Evolutionary conservation across 2,113 vertebrate species (phyloP), one percentile per base, ranked within the genome.

Genomic region (Shinisaurus crocodilurus): DNA sequence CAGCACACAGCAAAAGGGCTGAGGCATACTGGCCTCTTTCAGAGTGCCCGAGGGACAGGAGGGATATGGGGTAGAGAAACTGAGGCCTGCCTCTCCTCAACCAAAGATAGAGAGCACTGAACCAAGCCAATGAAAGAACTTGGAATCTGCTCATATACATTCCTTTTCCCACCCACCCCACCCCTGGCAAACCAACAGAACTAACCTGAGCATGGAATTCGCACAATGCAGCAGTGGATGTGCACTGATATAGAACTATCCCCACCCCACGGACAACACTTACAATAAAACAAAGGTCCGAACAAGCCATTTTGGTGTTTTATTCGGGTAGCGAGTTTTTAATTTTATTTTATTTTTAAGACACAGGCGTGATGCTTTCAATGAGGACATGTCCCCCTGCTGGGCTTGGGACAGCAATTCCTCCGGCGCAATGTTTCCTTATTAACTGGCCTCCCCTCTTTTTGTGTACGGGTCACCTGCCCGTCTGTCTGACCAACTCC

Each of bases 251-350:
- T 72, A 15, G 57, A 23, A 63, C 12, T 32, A 50, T 54, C 45
- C 76, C 16, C 60, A 43, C 29, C 13, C n/a, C 88, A 25, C 67
- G 20, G 72, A 50, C 43, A 57, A 88, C 45, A 65, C 25, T 54
- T n/a, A 54, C 81, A 67, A 77, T 43, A 79, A 88, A 79, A 37
- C 32, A 57, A n/a, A n/a, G 32, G 45, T 63, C 43, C 48, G 32
- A 88, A 88, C 60, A 70, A 91, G 90, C 86, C 63, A 9, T 88
- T 85, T 88, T 80, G 90, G 82, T 75, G 40, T 72, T 60, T 81
- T 83, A 60, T 80, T 27, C 32, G 63, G 74, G 81, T 72, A 80
- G 81, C 27, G 13, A 40, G n/a, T n/a, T n/a, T n/a, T n/a, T n/a
- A n/a, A n/a, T n/a, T 75, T 50, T 32, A 20, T 67, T 76, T 27